These are phyloP conservation scores for Stegophylla sp. DNA, from an alignment of 2,888 invertebrate genomes.

Conservation along the genomic window DNA sequence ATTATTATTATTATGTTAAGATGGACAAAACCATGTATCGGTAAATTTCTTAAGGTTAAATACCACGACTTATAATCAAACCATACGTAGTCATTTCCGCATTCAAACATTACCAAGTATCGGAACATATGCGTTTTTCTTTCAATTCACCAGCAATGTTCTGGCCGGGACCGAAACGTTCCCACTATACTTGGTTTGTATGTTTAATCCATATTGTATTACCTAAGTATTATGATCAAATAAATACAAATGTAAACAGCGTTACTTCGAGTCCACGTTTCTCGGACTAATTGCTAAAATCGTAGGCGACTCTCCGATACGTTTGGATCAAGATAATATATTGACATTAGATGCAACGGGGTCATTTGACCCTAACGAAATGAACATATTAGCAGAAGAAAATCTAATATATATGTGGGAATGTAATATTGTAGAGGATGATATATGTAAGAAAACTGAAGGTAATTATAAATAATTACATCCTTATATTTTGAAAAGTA, in stretches of 20 bases:
- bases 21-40: too few relatives aligned
- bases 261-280: neutral
- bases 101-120: too few relatives aligned
- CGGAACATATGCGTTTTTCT: too few relatives aligned
- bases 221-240: too few relatives aligned
- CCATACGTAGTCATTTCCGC: too few relatives aligned
- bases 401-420: constrained; percentile 3
- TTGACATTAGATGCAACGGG: neutral
- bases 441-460: neutral
- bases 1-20: too few relatives aligned
- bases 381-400: neutral
- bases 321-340: neutral
- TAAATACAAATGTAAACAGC: neutral
- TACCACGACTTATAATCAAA: too few relatives aligned
- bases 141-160: too few relatives aligned
- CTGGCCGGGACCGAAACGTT: too few relatives aligned
- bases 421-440: constrained; percentile 1
- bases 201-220: too few relatives aligned
- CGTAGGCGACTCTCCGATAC: neutral
- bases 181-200: too few relatives aligned
- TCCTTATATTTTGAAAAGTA: neutral
- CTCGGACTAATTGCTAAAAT: neutral
- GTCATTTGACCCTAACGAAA: constrained; percentile 21
- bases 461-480: neutral
- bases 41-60: too few relatives aligned